These are phyloP conservation scores for Epiblema foenella DNA, from an alignment of 2,888 invertebrate species.

Conservation along the genomic window DNA sequence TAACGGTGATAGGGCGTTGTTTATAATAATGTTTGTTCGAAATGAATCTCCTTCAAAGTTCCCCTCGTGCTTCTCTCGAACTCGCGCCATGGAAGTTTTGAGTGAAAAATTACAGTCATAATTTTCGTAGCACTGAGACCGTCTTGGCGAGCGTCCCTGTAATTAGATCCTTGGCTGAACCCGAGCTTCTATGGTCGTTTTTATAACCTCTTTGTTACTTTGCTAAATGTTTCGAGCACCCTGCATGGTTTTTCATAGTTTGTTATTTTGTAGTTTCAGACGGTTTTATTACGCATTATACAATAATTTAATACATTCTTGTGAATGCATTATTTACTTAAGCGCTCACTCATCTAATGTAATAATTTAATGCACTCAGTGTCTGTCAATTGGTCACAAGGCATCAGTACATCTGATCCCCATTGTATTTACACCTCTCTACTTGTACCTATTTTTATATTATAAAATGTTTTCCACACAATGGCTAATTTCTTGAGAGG, in stretches of 20 bases:
- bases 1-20: slow-evolving; percentile 51
- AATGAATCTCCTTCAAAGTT: slow-evolving; percentile 64
- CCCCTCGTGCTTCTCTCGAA: slow-evolving; percentile 61
- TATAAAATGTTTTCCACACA: too few species aligned
- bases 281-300: background rate
- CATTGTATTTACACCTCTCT: too few species aligned
- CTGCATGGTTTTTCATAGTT: slow-evolving; percentile 23
- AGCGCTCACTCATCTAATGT: background rate
- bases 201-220: slow-evolving; percentile 67
- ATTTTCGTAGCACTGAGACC: slow-evolving; percentile 70
- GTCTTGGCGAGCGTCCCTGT: slow-evolving; percentile 67
- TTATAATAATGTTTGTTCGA: slow-evolving; percentile 59
- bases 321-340: background rate
- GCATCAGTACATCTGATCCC: too few species aligned
- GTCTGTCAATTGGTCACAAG: background rate
- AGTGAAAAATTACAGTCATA: slow-evolving; percentile 79
- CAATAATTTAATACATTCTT: background rate
- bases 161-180: slow-evolving; percentile 71
- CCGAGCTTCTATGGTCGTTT: slow-evolving; percentile 62
- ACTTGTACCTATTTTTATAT: too few species aligned
- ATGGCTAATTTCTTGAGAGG: too few species aligned
- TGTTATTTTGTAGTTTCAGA: slow-evolving; percentile 18
- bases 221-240: slow-evolving; percentile 52
- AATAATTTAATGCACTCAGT: background rate
- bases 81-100: slow-evolving; percentile 69